A percentile compares a stretch with the other conserved stretches of the same genome.
phyloP scores from a whole-genome alignment of 2,113 vertebrate genomes.

The Indicator maculatus region DNA sequence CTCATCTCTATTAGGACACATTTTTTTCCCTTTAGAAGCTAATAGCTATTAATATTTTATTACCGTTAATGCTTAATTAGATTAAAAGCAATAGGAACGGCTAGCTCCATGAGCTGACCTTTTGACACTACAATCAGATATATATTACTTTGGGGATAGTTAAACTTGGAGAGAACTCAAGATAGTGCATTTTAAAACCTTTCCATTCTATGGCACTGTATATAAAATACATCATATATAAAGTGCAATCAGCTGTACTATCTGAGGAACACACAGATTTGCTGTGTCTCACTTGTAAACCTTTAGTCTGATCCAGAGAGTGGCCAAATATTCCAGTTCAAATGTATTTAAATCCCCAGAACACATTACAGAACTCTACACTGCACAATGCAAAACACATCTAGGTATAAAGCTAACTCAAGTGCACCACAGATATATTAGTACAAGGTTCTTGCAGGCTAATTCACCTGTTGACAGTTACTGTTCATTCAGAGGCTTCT shows the following conservation, averaged over 20 bases:
- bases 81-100: constrained; percentile 1
- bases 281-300: not conserved
- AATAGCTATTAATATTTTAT: constrained; percentile 16
- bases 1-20: not conserved
- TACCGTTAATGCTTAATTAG: not conserved
- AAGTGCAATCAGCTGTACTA: not conserved
- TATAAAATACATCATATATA: not conserved
- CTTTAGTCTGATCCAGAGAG: constrained; percentile 1
- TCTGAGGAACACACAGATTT: not conserved
- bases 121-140: not conserved
- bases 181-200: not conserved
- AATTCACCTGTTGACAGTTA: not conserved
- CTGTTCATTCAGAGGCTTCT: not conserved
- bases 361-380: not conserved
- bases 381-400: not conserved
- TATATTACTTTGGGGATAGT: not conserved
- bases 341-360: not conserved
- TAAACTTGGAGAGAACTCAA: not conserved
- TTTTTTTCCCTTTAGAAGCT: not conserved
- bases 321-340: not conserved
- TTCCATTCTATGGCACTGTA: not conserved
- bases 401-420: not conserved
- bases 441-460: not conserved
- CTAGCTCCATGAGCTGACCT: not conserved
- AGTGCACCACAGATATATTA: not conserved